Evolutionary conservation across 92 coral and sea anemone genomes (phyloP).

Genomic region (Porites rus): DNA sequence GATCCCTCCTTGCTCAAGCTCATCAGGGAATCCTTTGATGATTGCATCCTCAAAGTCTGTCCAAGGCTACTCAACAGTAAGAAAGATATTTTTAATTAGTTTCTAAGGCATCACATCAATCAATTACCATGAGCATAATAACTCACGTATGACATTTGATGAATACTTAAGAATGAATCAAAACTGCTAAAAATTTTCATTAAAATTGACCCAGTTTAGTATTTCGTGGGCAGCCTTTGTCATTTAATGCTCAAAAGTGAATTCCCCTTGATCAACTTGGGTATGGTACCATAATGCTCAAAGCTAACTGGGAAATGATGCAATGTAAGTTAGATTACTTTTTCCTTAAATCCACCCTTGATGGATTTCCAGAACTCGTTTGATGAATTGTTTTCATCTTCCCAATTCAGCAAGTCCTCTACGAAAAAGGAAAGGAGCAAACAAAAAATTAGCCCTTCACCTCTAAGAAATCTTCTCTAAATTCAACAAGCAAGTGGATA

Average conservation of each 20-base stretch:
- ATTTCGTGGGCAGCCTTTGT: no score
- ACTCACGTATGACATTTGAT: no score
- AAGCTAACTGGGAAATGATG: background rate
- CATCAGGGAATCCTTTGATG: background rate
- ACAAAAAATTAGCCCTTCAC: background rate
- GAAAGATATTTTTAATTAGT: background rate
- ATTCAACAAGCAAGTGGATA: background rate
- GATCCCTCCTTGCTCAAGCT: slow-evolving; percentile 2
- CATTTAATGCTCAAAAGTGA: no score
- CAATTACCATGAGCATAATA: background rate
- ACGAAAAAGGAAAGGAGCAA: background rate
- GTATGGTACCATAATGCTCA: no score
- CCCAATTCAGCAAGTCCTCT: slow-evolving; percentile 53
- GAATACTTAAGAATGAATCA: no score
- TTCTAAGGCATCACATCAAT: background rate
- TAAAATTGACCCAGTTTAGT: no score
- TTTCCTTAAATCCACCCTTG: slow-evolving; percentile 35
- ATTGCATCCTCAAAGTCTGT: slow-evolving; percentile 23
- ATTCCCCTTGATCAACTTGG: no score
- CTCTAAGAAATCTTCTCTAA: background rate
- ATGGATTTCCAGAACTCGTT: slow-evolving; percentile 34
- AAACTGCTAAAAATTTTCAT: no score
- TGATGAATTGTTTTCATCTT: slow-evolving; percentile 25
- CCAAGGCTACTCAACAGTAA: background rate
- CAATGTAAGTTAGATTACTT: slow-evolving; percentile 5